Conservation (phyloP, 1,140 invertebrate genomes). For the Neuroterus valhalla region DNA sequence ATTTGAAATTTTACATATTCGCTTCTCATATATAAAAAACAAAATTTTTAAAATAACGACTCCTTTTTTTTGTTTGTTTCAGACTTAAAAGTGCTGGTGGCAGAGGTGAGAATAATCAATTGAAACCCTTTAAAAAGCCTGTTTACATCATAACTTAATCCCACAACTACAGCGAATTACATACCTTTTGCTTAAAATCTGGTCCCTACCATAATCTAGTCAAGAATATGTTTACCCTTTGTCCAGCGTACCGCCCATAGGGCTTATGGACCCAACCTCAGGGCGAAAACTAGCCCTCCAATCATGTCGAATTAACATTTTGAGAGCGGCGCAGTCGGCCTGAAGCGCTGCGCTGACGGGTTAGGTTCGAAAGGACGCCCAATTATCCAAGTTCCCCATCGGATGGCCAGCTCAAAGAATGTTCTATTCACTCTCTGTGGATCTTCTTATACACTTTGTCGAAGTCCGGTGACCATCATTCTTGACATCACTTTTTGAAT, state of each 20-base stretch:
- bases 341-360: conserved; percentile 36
- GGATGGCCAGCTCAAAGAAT: conserved; percentile 36
- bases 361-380: conserved; percentile 47
- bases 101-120: conserved; percentile 63
- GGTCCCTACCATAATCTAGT: neutral
- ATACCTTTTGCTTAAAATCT: too few species aligned
- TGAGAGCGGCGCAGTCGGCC: conserved; percentile 32
- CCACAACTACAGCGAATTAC: too few species aligned
- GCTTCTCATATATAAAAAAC: neutral
- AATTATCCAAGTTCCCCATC: conserved; percentile 49
- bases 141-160: too few species aligned
- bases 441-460: conserved; percentile 1
- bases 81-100: conserved; percentile 69
- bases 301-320: conserved; percentile 51
- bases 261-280: neutral
- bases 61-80: conserved; percentile 59
- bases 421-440: conserved; percentile 25
- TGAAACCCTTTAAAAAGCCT: neutral
- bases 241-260: neutral
- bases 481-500: neutral
- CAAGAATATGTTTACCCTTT: neutral
- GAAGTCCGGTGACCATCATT: neutral
- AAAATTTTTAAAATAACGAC: neutral
- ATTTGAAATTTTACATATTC: too few species aligned
- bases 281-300: conserved; percentile 17